Conservation (phyloP, 2,797 vertebrate genomes). For the Mus minutoides region DNA sequence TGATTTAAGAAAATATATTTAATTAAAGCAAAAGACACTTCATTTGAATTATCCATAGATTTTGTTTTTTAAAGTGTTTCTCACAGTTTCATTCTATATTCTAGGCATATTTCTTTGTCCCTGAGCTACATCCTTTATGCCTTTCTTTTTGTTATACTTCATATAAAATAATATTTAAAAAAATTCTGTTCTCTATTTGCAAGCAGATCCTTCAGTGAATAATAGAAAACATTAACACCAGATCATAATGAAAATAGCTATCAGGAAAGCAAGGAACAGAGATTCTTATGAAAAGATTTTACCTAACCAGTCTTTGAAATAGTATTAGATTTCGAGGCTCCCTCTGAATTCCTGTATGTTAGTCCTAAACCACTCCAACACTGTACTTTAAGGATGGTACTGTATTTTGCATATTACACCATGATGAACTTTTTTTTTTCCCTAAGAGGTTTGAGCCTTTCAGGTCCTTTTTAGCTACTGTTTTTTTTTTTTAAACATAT, state of each 20-base stretch:
- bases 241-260: background rate
- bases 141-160: background rate
- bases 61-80: background rate
- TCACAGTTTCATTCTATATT: background rate
- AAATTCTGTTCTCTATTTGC: background rate
- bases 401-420: background rate
- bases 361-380: background rate
- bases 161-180: conserved; percentile 7
- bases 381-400: background rate
- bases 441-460: background rate
- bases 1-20: conserved; percentile 2
- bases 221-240: conserved; percentile 5
- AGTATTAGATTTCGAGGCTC: background rate
- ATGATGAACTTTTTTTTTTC: conserved; percentile 29
- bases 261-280: background rate
- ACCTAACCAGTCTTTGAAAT: conserved; percentile 13
- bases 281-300: conserved; percentile 40
- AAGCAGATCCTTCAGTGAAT: background rate
- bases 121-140: background rate
- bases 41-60: background rate
- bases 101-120: background rate
- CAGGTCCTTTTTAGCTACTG: background rate
- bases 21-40: background rate
- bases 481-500: background rate
- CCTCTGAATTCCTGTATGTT: conserved; percentile 27